phyloP scores from a whole-genome alignment of 1,140 invertebrate species.

The Drosophila mojavensis region DNA sequence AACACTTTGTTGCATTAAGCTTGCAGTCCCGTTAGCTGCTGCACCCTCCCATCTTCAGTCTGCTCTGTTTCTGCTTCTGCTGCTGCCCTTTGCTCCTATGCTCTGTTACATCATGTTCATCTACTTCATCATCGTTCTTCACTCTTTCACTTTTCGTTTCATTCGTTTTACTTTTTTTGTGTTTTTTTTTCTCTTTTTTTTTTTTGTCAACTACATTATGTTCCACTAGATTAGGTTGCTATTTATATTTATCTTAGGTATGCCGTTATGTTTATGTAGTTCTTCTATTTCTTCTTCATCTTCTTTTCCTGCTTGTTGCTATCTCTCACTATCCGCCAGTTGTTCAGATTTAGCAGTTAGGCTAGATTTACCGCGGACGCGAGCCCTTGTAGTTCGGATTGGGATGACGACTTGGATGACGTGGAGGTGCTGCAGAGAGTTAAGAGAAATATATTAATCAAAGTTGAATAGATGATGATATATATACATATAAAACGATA shows the following conservation, averaged over 20 bases:
- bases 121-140: conserved; percentile 24
- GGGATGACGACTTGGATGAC: conserved; percentile 82
- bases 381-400: conserved; percentile 83
- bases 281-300: conserved; percentile 35
- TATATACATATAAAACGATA: too few relatives aligned
- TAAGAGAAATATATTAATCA: not conserved
- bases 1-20: conserved; percentile 17
- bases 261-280: conserved; percentile 80
- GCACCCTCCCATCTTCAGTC: conserved; percentile 11
- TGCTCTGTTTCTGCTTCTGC: conserved; percentile 41
- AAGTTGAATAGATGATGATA: too few relatives aligned
- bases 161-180: conserved; percentile 9
- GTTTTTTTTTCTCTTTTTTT: conserved; percentile 19
- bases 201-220: conserved; percentile 77
- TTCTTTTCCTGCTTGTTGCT: conserved; percentile 19
- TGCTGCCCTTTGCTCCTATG: conserved; percentile 43
- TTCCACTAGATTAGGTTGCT: conserved; percentile 82
- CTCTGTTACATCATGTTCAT: conserved; percentile 41
- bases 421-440: conserved; percentile 62
- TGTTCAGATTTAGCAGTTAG: conserved; percentile 20
- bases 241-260: conserved; percentile 83
- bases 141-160: conserved; percentile 21
- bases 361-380: conserved; percentile 71
- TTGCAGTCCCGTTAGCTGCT: conserved; percentile 34
- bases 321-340: conserved; percentile 18